Evolutionary conservation across 64 coral and sea anemone genomes (phyloP).

Genomic region (Actinia equina): DNA sequence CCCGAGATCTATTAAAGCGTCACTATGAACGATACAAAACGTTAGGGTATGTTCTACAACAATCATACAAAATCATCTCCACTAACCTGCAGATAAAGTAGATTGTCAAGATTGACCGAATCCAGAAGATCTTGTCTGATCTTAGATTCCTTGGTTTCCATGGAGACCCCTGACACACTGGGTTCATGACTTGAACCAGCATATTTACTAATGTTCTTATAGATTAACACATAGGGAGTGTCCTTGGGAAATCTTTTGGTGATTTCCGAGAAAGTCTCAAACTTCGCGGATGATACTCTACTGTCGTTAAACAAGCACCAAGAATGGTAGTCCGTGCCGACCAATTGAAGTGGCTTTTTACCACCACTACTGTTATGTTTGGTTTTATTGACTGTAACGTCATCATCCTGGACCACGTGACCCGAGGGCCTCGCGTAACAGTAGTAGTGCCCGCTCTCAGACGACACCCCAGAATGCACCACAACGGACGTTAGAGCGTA

Average conservation of each 20-base stretch:
- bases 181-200: neutral
- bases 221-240: constrained; percentile 90
- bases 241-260: constrained; percentile 81
- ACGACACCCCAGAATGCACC: constrained; percentile 89
- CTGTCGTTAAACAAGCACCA: constrained; percentile 94
- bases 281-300: constrained; percentile 70
- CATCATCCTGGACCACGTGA: constrained; percentile 6
- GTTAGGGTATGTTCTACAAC: too few species aligned
- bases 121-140: constrained; percentile 40
- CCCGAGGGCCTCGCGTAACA: constrained; percentile 66
- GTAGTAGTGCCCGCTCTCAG: constrained; percentile 97
- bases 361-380: neutral
- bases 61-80: too few species aligned
- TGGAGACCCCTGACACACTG: neutral
- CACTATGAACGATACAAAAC: too few species aligned
- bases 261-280: constrained; percentile 69
- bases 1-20: too few species aligned
- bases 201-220: constrained; percentile 42
- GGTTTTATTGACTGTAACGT: neutral
- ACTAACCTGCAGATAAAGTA: constrained; percentile 54
- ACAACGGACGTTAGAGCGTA: constrained; percentile 90
- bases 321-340: neutral
- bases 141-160: neutral
- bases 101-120: constrained; percentile 49
- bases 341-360: constrained; percentile 4